phyloP scores from a whole-genome alignment of 2,797 vertebrate species.

The Platyrinchus mystaceus region DNA sequence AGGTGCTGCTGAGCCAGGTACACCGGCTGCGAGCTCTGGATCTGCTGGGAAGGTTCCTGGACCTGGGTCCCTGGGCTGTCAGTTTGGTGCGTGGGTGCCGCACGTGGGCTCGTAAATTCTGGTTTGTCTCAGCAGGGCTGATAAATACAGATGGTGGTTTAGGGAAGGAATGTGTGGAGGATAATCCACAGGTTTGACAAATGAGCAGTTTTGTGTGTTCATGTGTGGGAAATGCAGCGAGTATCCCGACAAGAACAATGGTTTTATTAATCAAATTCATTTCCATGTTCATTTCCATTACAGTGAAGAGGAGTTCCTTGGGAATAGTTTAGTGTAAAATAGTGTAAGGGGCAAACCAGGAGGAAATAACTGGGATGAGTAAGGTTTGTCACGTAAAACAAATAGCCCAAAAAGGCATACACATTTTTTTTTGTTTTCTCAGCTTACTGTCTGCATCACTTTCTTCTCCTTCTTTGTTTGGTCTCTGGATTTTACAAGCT shows the following conservation, averaged over 20 bases:
- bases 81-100: slow-evolving; percentile 85
- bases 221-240: background rate
- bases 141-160: background rate
- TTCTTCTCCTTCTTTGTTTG: background rate
- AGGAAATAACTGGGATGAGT: background rate
- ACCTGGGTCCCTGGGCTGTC: slow-evolving; percentile 97
- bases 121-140: rapidly evolving
- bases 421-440: background rate
- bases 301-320: background rate
- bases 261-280: background rate
- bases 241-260: background rate
- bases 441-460: background rate
- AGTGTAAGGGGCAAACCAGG: background rate
- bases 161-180: background rate
- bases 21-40: slow-evolving; percentile 93
- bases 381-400: background rate
- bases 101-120: rapidly evolving
- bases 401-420: background rate
- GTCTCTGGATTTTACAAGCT: background rate
- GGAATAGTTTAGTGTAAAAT: background rate
- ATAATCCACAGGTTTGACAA: background rate
- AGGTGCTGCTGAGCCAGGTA: slow-evolving; percentile 97
- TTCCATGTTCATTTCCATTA: background rate
- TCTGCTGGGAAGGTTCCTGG: slow-evolving; percentile 92
- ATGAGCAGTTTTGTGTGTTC: background rate